phyloP scores from a whole-genome alignment of 2,888 invertebrate species.

The Aleiodes testaceus region DNA sequence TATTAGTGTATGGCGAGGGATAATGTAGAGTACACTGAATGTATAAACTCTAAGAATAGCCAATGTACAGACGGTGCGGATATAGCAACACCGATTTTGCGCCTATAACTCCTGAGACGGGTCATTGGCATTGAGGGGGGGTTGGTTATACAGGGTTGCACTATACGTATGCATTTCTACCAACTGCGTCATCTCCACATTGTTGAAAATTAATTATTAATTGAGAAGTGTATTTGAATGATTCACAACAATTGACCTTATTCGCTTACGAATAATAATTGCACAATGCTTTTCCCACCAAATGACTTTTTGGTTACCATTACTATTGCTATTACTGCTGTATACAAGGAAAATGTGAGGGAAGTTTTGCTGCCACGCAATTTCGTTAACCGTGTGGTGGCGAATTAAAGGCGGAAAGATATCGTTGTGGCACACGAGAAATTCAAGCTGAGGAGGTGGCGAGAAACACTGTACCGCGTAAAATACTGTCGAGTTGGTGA shows the following conservation, averaged over 20 bases:
- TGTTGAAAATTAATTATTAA: neutral
- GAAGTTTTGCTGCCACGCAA: slow-evolving; percentile 42
- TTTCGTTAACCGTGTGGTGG: slow-evolving; percentile 37
- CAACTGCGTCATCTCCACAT: slow-evolving; percentile 9
- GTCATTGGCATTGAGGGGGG: slow-evolving; percentile 70
- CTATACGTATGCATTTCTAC: slow-evolving; percentile 20
- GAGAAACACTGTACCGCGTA: slow-evolving; percentile 59
- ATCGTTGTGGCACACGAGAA: slow-evolving; percentile 45
- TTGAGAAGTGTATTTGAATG: neutral
- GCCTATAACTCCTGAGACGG: slow-evolving; percentile 67
- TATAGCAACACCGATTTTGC: slow-evolving; percentile 67
- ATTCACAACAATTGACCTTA: neutral
- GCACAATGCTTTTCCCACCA: neutral
- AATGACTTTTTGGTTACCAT: neutral
- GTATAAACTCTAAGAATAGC: slow-evolving; percentile 66
- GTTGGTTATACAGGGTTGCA: slow-evolving; percentile 55
- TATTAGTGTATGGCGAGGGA: slow-evolving; percentile 7
- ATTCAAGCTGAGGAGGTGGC: slow-evolving; percentile 56
- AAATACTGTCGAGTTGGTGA: slow-evolving; percentile 63
- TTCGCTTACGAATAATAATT: slow-evolving; percentile 42
- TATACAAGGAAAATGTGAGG: neutral
- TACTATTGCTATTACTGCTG: neutral
- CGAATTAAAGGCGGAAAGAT: slow-evolving; percentile 45
- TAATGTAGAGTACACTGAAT: slow-evolving; percentile 34
- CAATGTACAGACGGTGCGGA: slow-evolving; percentile 66